Conservation (phyloP, 2,888 invertebrate genomes). For the Dynastes grantii region DNA sequence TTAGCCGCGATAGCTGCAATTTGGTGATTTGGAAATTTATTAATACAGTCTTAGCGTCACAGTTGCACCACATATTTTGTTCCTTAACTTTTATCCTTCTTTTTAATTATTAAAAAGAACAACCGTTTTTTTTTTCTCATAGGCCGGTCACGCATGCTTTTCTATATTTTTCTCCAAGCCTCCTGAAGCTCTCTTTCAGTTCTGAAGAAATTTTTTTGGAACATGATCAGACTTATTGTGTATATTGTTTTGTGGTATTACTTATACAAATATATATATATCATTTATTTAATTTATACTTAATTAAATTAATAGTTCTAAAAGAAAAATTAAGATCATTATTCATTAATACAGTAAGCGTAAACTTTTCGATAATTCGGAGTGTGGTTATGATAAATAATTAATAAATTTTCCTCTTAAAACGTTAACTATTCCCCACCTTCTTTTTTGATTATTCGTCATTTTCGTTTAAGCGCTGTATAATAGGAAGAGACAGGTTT, state of each 20-base stretch:
- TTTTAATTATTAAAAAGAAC: constrained; percentile 19
- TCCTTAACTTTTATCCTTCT: constrained; percentile 11
- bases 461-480: neutral
- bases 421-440: neutral
- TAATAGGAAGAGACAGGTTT: neutral
- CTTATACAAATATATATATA: constrained; percentile 21
- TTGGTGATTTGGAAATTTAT: neutral
- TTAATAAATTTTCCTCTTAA: neutral
- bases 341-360: constrained; percentile 17
- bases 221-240: constrained; percentile 59
- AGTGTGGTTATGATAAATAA: constrained; percentile 15
- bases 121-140: constrained; percentile 50
- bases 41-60: constrained; percentile 10
- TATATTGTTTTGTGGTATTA: constrained; percentile 9
- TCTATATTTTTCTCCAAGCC: constrained; percentile 23
- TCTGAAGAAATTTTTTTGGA: constrained; percentile 55
- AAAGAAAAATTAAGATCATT: constrained; percentile 18
- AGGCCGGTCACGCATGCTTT: constrained; percentile 53
- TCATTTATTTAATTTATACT: constrained; percentile 5
- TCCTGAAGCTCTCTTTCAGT: constrained; percentile 54
- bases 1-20: neutral
- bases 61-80: constrained; percentile 29
- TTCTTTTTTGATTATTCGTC: constrained; percentile 12
- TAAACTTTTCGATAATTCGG: constrained; percentile 34
- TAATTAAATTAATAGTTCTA: neutral